Evolutionary conservation across 2,888 invertebrate genomes (phyloP), one percentile per base, ranked within the genome.

Genomic region (Liodrosophila aerea): DNA sequence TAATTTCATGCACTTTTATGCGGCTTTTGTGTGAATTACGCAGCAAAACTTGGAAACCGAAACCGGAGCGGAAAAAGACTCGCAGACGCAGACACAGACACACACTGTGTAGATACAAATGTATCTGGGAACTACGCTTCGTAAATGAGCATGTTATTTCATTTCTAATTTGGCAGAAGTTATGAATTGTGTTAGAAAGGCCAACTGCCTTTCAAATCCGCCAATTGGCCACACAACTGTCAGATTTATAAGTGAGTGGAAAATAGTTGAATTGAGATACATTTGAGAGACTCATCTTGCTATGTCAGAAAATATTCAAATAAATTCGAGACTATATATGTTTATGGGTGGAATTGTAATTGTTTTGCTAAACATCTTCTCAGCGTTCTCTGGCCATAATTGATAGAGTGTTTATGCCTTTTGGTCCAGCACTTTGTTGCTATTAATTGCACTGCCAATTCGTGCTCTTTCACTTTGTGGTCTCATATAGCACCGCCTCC

Each of bases 1-100:
- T 64, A 84, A 78, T 78, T 78, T 78, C 82, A 81, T 84, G 82
- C 82, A 82, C 69, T 85, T 82, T 78, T 82, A 82, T 78, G 75
- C 69, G 85, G 84, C 77, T 59, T 67, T 77, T 77, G 81, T 84
- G 67, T 66, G 49, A 73, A 84, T 84, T 77, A 77, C 85, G 76
- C 83, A 85, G 85, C 85, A 63, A 46, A 83, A 78, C 49, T 31
- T 46, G n/a, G 43, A 64, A 76, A 64, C 41, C 84, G 43, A 64
- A 76, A 64, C 41, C 84, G 46, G 51, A 78, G 78, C 83, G 82
- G 76, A 74, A 81, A 83, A 80, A 76, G 66, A 68, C 45, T 58
- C 41, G 40, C 1, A 1, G 11, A 4, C 8, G 31, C 13, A 29
- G 5, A 49, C 12, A 29, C 3, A n/a, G 29, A 41, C 29, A 2